Conservation (phyloP, 1,140 invertebrate genomes). For the Solen grandis region DNA sequence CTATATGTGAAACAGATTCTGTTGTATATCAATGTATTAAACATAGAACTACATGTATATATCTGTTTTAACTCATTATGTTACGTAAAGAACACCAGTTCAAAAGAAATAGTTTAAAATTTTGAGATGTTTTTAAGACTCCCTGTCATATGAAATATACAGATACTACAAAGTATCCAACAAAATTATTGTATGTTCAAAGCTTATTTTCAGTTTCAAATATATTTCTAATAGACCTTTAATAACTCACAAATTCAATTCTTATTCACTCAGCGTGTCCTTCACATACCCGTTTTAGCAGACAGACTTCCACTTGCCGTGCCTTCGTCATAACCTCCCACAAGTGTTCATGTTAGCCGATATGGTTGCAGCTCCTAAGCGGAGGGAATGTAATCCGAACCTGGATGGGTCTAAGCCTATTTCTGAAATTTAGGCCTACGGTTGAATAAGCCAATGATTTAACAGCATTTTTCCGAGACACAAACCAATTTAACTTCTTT, state of each 20-base stretch:
- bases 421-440: background rate
- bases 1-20: no score
- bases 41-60: no score
- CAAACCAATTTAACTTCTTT: background rate
- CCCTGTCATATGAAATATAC: no score
- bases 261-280: background rate
- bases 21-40: no score
- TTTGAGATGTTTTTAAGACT: no score
- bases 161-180: no score
- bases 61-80: no score
- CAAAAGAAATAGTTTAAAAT: no score
- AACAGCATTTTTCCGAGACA: background rate
- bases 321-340: conserved; percentile 28
- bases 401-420: conserved; percentile 25
- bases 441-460: conserved; percentile 26
- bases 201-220: no score
- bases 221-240: no score
- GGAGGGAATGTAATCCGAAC: conserved; percentile 44
- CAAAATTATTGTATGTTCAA: no score
- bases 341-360: background rate
- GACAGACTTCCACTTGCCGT: conserved; percentile 29
- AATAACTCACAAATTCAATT: conserved; percentile 8
- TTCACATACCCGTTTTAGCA: conserved; percentile 23
- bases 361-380: conserved; percentile 9
- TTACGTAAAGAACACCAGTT: no score